Conservation (phyloP, 2,888 invertebrate species). For the Notodonta dromedarius region DNA sequence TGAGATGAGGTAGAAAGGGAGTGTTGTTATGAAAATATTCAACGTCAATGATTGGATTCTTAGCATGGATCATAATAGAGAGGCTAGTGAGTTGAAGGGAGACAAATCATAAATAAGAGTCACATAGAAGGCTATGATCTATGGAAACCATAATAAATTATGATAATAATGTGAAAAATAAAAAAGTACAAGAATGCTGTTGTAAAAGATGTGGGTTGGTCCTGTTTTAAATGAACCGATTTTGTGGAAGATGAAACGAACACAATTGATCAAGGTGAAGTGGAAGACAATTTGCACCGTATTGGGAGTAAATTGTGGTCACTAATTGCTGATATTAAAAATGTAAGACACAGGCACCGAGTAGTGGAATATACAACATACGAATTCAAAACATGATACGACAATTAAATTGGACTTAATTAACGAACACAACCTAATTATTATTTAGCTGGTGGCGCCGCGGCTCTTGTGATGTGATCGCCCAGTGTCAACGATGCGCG, state of each 20-base stretch:
- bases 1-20: background rate
- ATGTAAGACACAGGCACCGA: no score
- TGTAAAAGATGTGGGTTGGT: no score
- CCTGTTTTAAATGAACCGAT: no score
- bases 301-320: no score
- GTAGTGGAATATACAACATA: no score
- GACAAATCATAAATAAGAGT: background rate
- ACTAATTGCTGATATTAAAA: background rate
- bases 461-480: background rate
- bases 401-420: background rate
- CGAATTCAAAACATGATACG: no score
- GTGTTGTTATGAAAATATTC: background rate
- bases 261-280: no score
- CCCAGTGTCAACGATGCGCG: constrained; percentile 1
- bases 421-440: background rate
- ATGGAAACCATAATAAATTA: no score
- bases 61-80: background rate
- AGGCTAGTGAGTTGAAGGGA: background rate
- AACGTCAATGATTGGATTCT: background rate
- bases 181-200: no score
- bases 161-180: no score
- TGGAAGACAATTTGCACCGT: no score
- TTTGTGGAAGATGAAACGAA: no score
- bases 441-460: background rate
- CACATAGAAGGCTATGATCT: background rate